Conservation (phyloP, 2,888 invertebrate genomes). For the Oligia latruncula region DNA sequence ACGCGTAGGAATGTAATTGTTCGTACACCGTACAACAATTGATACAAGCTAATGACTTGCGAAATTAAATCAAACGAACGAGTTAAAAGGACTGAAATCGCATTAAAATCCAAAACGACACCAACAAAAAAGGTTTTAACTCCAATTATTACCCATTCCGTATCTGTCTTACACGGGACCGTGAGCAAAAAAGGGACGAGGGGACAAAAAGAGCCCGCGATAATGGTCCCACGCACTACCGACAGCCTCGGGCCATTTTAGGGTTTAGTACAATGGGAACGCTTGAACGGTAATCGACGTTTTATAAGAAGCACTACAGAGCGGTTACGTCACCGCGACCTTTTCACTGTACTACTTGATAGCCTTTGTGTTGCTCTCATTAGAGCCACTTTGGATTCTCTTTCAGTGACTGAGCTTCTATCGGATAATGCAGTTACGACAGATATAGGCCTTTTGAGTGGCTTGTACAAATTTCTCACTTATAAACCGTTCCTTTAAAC, state of each 20-base stretch:
- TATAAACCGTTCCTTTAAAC: slow-evolving; percentile 37
- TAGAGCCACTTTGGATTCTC: slow-evolving; percentile 78
- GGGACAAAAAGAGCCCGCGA: slow-evolving; percentile 82
- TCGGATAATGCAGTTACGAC: slow-evolving; percentile 65
- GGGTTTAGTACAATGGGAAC: slow-evolving; percentile 82
- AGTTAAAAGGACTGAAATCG: slow-evolving; percentile 73
- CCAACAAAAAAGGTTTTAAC: slow-evolving; percentile 83
- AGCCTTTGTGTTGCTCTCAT: slow-evolving; percentile 80
- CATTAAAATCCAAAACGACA: slow-evolving; percentile 80
- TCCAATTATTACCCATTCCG: slow-evolving; percentile 87
- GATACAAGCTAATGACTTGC: slow-evolving; percentile 77
- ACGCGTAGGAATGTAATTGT: slow-evolving; percentile 55
- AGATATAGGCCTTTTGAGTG: slow-evolving; percentile 57
- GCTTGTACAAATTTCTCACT: slow-evolving; percentile 53
- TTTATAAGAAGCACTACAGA: slow-evolving; percentile 81
- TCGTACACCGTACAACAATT: slow-evolving; percentile 67
- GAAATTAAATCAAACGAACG: slow-evolving; percentile 78
- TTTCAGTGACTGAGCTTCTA: slow-evolving; percentile 68
- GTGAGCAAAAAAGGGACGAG: slow-evolving; percentile 79
- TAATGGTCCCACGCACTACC: slow-evolving; percentile 82
- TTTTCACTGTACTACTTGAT: slow-evolving; percentile 74
- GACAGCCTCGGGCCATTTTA: slow-evolving; percentile 78
- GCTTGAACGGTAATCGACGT: slow-evolving; percentile 82
- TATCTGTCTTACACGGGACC: slow-evolving; percentile 85
- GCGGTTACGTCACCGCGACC: slow-evolving; percentile 76